Conservation (phyloP, 2,888 invertebrate genomes). For the Sicus ferrugineus region DNA sequence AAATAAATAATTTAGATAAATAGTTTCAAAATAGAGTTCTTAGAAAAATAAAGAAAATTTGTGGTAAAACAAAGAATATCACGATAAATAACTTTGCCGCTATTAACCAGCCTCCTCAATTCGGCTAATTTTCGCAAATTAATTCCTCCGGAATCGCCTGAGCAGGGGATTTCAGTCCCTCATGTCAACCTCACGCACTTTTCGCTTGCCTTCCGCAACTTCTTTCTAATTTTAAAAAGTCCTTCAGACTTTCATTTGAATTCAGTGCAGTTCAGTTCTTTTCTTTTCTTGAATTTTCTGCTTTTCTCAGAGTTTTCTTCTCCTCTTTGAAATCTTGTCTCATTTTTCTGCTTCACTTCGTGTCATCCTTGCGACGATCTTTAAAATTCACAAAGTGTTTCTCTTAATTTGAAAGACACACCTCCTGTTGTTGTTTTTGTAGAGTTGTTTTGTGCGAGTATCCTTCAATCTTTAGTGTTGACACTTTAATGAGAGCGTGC, state of each 20-base stretch:
- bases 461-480: background rate
- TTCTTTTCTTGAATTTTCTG: background rate
- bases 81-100: too few species aligned
- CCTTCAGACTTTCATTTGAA: background rate
- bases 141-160: too few species aligned
- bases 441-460: too few species aligned
- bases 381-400: slow-evolving; percentile 5
- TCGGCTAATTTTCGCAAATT: too few species aligned
- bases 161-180: too few species aligned
- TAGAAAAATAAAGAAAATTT: too few species aligned
- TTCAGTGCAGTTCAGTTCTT: background rate
- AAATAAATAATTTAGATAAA: too few species aligned
- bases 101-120: too few species aligned
- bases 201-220: background rate
- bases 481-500: background rate
- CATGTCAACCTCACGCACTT: background rate
- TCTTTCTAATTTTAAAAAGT: background rate
- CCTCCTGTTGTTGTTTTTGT: too few species aligned
- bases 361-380: background rate
- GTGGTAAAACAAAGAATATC: too few species aligned
- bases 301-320: background rate
- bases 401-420: background rate
- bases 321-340: background rate
- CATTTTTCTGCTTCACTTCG: background rate
- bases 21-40: too few species aligned